Conservation (phyloP, 2,888 invertebrate species). For the Psylliodes chrysocephalus region DNA sequence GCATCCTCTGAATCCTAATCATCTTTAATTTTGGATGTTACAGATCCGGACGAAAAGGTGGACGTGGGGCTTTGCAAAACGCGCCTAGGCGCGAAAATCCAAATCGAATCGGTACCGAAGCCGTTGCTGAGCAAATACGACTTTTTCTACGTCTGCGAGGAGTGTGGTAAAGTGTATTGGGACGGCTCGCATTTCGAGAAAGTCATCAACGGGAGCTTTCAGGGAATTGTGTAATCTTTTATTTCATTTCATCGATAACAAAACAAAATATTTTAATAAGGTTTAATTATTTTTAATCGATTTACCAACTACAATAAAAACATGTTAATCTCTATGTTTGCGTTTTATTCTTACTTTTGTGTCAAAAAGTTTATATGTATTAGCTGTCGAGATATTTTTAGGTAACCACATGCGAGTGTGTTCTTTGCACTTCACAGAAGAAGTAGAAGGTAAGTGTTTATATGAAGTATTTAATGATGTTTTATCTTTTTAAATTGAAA, state of each 20-base stretch:
- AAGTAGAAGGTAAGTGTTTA: no score
- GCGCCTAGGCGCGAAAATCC: conserved; percentile 68
- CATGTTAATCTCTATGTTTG: neutral
- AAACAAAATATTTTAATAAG: neutral
- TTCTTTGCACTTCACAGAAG: no score
- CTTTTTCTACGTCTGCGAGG: conserved; percentile 75
- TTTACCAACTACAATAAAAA: conserved; percentile 20
- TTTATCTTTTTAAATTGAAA: no score
- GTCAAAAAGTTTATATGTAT: no score
- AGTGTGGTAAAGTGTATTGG: conserved; percentile 83
- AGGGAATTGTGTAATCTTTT: conserved; percentile 54
- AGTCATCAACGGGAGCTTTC: conserved; percentile 56
- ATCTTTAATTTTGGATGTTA: no score
- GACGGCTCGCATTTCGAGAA: conserved; percentile 65
- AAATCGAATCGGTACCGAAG: conserved; percentile 64
- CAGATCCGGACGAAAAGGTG: conserved; percentile 59
- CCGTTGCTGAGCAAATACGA: conserved; percentile 59
- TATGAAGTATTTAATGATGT: no score
- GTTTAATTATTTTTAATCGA: conserved; percentile 9
- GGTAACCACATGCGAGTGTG: no score
- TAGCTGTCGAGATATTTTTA: no score
- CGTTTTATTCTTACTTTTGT: neutral
- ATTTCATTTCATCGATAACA: neutral
- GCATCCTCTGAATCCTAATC: no score
- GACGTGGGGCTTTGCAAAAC: conserved; percentile 65